Evolutionary conservation across 92 coral and sea anemone genomes (phyloP).

Genomic region (Actinernus sp.): DNA sequence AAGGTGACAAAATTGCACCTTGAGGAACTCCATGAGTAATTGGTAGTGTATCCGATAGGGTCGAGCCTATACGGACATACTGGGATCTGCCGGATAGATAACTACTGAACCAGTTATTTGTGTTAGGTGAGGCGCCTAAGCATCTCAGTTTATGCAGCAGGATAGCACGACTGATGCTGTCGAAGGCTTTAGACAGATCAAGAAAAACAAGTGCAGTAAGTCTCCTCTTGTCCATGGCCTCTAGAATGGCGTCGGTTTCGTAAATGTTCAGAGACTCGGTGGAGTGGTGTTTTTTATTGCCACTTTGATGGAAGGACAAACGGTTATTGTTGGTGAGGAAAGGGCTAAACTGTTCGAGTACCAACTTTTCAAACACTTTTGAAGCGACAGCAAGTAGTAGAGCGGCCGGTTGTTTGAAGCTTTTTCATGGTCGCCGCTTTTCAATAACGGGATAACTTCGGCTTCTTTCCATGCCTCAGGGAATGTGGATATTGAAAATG

Average conservation of each 20-base stretch:
- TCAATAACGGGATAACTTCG: slow-evolving; percentile 55
- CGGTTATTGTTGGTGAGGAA: too few species aligned
- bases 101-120: background rate
- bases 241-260: too few species aligned
- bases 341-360: slow-evolving; percentile 35
- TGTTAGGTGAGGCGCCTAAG: too few species aligned
- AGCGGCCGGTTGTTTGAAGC: slow-evolving; percentile 54
- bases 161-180: too few species aligned
- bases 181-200: slow-evolving; percentile 3
- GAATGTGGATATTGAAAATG: slow-evolving; percentile 41
- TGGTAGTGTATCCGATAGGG: too few species aligned
- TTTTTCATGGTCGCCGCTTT: slow-evolving; percentile 39
- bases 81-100: slow-evolving; percentile 1
- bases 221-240: too few species aligned
- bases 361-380: slow-evolving; percentile 60
- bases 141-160: background rate
- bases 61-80: background rate
- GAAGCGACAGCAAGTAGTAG: slow-evolving; percentile 44
- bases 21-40: too few species aligned
- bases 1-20: too few species aligned
- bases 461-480: slow-evolving; percentile 52
- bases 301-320: too few species aligned
- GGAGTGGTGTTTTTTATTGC: slow-evolving; percentile 7
- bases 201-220: too few species aligned
- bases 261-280: slow-evolving; percentile 16